These are phyloP conservation scores for Rhinogobio ventralis DNA, from an alignment of 2,797 vertebrate species.

Conservation along the genomic window DNA sequence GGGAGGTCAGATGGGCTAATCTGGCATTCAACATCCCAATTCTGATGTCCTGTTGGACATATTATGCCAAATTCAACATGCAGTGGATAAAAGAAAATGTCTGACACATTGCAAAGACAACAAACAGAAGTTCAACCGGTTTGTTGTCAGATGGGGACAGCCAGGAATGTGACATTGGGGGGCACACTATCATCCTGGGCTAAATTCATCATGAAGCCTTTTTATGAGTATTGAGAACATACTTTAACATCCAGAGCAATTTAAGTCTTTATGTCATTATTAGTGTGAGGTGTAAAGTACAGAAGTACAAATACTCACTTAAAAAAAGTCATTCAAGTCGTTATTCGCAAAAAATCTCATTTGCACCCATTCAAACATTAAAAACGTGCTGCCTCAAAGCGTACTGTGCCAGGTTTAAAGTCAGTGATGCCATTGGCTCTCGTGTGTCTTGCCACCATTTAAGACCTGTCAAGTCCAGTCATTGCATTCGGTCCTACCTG, in stretches of 20 bases:
- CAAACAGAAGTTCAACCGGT: background rate
- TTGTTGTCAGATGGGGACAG: background rate
- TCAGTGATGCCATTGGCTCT: background rate
- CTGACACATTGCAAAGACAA: background rate
- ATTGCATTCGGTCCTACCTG: no score
- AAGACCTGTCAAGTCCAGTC: background rate
- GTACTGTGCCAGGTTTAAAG: no score
- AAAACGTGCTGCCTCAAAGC: background rate
- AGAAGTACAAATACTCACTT: no score
- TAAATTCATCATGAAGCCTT: background rate
- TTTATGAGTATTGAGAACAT: background rate
- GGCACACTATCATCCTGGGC: background rate
- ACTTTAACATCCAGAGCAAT: background rate
- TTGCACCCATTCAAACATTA: background rate
- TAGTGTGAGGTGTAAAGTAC: no score
- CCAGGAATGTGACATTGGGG: background rate
- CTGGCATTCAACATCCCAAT: constrained; percentile 47
- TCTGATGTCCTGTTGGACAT: constrained; percentile 23
- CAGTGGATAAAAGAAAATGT: background rate
- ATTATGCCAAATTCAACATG: constrained; percentile 33
- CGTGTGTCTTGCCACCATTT: background rate
- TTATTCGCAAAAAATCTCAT: background rate
- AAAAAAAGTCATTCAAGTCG: background rate
- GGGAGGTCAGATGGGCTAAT: constrained; percentile 44
- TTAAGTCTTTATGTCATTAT: no score